These are phyloP conservation scores for Megaptera novaeangliae DNA, from an alignment of 2,113 vertebrate genomes.

Conservation along the genomic window DNA sequence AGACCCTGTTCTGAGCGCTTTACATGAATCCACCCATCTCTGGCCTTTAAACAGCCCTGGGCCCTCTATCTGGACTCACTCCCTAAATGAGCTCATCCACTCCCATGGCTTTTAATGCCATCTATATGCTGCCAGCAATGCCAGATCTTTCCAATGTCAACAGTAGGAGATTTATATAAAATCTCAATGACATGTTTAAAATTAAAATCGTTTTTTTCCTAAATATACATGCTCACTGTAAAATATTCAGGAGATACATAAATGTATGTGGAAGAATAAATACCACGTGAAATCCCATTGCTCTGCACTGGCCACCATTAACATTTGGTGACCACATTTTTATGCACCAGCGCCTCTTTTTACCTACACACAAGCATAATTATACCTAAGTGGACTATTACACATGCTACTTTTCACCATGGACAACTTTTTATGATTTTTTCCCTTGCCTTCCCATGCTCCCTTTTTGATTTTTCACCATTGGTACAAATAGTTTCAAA, in stretches of 20 bases:
- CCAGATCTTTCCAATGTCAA: background rate
- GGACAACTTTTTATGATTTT: background rate
- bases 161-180: background rate
- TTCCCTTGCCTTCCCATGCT: background rate
- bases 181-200: background rate
- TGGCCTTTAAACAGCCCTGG: background rate
- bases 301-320: background rate
- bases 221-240: background rate
- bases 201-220: background rate
- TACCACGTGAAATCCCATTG: background rate
- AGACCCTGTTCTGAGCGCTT: background rate
- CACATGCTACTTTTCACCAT: background rate
- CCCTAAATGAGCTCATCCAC: background rate
- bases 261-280: background rate
- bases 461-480: background rate
- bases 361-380: background rate
- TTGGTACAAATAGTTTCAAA: background rate
- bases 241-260: background rate
- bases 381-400: background rate
- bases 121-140: background rate
- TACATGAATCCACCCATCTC: background rate
- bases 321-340: background rate
- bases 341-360: background rate
- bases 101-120: background rate
- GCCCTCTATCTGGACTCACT: background rate